Base-by-base conservation (phyloP, 2,888 invertebrate genomes). In the Eupithecia subumbrata region DNA sequence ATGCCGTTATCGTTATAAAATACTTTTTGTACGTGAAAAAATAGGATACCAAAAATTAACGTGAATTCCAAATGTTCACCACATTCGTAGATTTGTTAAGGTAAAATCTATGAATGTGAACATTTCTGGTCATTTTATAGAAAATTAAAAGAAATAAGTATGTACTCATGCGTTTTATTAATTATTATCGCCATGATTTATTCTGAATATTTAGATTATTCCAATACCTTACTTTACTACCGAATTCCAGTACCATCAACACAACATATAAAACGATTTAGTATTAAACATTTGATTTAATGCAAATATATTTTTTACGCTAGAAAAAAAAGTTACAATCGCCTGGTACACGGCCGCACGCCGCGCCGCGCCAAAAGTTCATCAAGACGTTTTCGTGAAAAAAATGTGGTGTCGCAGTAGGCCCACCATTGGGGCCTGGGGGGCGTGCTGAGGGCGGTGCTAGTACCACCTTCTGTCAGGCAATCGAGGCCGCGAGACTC, bases 381-480 rank as follows among this genome's bases (percentile, higher is more conserved):
- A 82, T 80, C n/a, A 40, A 84, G 80, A 81, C 81, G 78, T 74
- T 81, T 81, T 76, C 66, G 79, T 78, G 72, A 76, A 79, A 83
- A 84, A 85, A 85, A 85, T 80, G 81, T 81, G 79, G 83, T 82
- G 84, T 84, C 82, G 82, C 82, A 82, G 81, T 83, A 82, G 84
- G 84, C 73, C 75, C 78, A 76, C 77, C 74, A 78, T 76, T 74
- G 78, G 84, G 86, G 81, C 84, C 84, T 18, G 87, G 86, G 83
- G 85, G 88, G 88, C 87, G 86, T 83, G 75, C 82, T 79, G 78
- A 75, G 81, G 81, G 82, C 82, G 88, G 85, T 70, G 74, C 78
- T 77, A 69, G 78, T 60, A 64, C 79, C 81, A 78, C 82, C 83
- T 81, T 77, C 80, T 79, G 78, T 34, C 78, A 80, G 76, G 74